These are phyloP conservation scores for Pelvicachromis taeniatus DNA, from an alignment of 2,113 vertebrate species.

Conservation along the genomic window DNA sequence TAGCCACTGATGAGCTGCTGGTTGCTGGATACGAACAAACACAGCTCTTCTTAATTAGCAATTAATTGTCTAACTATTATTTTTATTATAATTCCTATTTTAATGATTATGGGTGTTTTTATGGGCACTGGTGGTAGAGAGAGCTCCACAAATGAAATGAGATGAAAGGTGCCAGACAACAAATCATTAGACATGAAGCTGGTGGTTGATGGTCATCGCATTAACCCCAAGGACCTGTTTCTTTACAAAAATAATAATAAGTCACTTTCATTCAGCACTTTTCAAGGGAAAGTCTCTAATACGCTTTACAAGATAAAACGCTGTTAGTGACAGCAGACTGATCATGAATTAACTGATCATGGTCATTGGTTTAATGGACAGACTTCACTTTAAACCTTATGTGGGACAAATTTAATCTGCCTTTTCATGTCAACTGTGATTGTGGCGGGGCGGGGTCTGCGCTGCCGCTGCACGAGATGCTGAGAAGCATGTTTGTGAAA, in stretches of 20 bases:
- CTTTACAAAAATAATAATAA: neutral
- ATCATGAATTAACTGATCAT: neutral
- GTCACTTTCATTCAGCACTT: neutral
- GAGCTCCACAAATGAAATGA: neutral
- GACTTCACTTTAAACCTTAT: neutral
- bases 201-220: neutral
- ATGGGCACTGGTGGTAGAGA: neutral
- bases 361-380: neutral
- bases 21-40: neutral
- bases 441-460: too few relatives aligned
- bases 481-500: too few relatives aligned
- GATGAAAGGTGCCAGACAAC: neutral
- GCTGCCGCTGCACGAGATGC: too few relatives aligned
- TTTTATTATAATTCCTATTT: neutral
- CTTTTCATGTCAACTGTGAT: neutral
- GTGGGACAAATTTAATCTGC: neutral
- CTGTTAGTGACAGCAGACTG: neutral
- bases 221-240: neutral
- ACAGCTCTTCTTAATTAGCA: neutral
- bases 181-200: neutral
- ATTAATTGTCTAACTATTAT: neutral
- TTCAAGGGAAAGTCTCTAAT: neutral
- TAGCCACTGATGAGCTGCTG: neutral
- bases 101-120: neutral
- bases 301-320: neutral